These are phyloP conservation scores for Brachionus calyciflorus DNA, from an alignment of 1,140 invertebrate species.

Conservation along the genomic window DNA sequence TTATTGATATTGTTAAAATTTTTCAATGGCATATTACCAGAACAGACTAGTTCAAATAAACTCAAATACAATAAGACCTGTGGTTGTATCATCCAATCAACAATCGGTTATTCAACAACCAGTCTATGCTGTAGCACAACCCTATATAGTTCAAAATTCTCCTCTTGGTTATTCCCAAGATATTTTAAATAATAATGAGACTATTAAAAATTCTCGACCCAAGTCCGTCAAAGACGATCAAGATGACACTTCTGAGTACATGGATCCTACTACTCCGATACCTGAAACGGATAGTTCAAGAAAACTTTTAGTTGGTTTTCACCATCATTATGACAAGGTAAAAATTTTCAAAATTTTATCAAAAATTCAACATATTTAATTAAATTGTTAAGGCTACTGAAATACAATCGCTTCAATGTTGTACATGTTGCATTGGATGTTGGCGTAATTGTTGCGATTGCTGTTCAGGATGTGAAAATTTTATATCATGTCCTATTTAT, in stretches of 20 bases:
- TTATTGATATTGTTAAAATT: background rate
- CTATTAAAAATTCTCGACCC: background rate
- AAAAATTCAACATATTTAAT: background rate
- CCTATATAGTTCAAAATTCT: background rate
- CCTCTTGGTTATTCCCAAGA: background rate
- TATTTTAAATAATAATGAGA: background rate
- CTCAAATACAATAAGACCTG: background rate
- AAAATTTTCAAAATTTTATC: background rate
- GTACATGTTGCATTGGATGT: constrained; percentile 43
- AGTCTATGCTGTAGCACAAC: background rate
- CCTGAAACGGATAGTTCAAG: background rate
- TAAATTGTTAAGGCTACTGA: background rate
- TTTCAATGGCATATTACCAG: constrained; percentile 11
- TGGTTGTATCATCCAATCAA: background rate
- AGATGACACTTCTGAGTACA: background rate
- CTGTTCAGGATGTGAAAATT: constrained; percentile 41
- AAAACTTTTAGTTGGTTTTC: constrained; percentile 28
- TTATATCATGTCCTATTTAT: constrained; percentile 46
- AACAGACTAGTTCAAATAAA: constrained; percentile 14
- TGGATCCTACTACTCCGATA: background rate
- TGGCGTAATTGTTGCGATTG: constrained; percentile 21
- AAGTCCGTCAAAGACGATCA: background rate
- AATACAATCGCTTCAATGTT: constrained; percentile 37
- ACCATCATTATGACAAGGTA: constrained; percentile 12
- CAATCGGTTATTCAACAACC: background rate